Percentiles rank a stretch among this genome's conserved stretches.
These are phyloP conservation scores for Zoanthus sansibaricus DNA, from an alignment of 92 coral and sea anemone genomes.

Conservation along the genomic window DNA sequence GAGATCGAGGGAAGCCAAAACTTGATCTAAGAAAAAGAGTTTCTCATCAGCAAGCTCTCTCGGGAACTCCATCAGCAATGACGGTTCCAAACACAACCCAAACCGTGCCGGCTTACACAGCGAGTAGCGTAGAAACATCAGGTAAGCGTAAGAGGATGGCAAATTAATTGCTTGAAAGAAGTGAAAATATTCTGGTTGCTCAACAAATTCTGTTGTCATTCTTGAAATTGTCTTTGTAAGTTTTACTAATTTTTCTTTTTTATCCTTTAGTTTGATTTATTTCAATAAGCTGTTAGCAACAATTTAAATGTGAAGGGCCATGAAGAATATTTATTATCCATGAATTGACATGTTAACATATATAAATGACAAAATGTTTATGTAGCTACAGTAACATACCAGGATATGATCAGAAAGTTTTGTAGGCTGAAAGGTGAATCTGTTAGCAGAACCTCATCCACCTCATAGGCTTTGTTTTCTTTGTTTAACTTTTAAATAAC, in stretches of 20 bases:
- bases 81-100: constrained; percentile 54
- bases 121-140: constrained; percentile 53
- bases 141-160: constrained; percentile 51
- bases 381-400: neutral
- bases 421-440: no score
- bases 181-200: neutral
- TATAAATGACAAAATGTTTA: neutral
- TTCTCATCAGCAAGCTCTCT: constrained; percentile 96
- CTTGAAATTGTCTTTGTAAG: no score
- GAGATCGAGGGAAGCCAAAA: constrained; percentile 80
- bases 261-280: neutral
- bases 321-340: neutral
- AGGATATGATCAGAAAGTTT: no score
- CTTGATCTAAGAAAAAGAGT: constrained; percentile 96
- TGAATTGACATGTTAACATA: neutral
- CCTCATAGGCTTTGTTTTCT: no score
- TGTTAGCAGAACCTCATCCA: no score
- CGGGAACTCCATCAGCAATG: constrained; percentile 78
- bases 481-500: no score
- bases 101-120: constrained; percentile 23
- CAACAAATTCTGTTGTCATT: no score
- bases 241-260: neutral
- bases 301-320: neutral
- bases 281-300: neutral
- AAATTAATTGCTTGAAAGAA: neutral